phyloP scores from a whole-genome alignment of 1,140 invertebrate species.

The Latrodectus geometricus region DNA sequence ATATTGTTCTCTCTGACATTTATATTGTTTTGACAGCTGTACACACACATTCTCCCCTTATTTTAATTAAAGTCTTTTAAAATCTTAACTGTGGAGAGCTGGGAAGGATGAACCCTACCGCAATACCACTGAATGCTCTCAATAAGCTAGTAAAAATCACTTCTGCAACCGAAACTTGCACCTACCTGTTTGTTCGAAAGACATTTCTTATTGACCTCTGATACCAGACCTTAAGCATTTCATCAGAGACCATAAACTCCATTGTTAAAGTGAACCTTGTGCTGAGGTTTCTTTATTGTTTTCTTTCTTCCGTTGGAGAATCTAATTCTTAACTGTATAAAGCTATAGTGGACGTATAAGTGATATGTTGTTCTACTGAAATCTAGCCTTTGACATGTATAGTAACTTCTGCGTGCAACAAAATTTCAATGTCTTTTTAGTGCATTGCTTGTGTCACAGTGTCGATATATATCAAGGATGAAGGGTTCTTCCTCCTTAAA shows the following conservation, averaged over 20 bases:
- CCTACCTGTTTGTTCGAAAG: slow-evolving; percentile 3
- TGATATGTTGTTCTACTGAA: slow-evolving; percentile 50
- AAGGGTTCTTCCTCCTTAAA: neutral
- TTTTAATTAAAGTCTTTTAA: too few relatives aligned
- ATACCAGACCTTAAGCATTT: slow-evolving; percentile 49
- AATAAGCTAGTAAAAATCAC: neutral
- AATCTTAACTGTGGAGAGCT: too few relatives aligned
- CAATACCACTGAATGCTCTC: too few relatives aligned
- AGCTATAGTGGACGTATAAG: slow-evolving; percentile 52
- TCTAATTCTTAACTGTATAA: slow-evolving; percentile 44
- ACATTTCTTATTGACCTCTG: slow-evolving; percentile 33
- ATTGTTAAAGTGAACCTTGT: slow-evolving; percentile 41
- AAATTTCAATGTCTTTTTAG: slow-evolving; percentile 21
- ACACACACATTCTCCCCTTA: too few relatives aligned
- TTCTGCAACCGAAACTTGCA: neutral
- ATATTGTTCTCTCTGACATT: too few relatives aligned
- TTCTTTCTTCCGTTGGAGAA: neutral
- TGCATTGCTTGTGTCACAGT: slow-evolving; percentile 1
- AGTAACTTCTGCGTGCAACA: slow-evolving; percentile 47
- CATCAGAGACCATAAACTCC: slow-evolving; percentile 44
- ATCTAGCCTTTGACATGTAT: slow-evolving; percentile 46
- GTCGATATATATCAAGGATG: slow-evolving; percentile 25
- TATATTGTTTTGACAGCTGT: too few relatives aligned
- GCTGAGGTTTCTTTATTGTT: slow-evolving; percentile 22
- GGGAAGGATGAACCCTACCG: too few relatives aligned